A percentile compares a stretch with the other conserved stretches of the same genome.
Conservation (phyloP, 2,888 invertebrate species). For the Tipula confusa region DNA sequence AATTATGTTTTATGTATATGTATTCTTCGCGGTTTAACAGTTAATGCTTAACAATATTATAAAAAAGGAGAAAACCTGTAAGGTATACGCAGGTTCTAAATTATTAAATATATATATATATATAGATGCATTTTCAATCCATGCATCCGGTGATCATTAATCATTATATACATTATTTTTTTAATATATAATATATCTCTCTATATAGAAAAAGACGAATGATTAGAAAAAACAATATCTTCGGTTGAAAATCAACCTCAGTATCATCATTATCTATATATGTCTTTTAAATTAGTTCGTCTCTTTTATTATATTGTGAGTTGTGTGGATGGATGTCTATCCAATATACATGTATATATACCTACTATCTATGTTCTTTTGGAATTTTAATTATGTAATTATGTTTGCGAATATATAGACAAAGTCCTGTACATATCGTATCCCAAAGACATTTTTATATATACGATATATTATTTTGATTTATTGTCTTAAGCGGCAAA, state of each 20-base stretch:
- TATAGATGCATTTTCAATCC: neutral
- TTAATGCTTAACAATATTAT: neutral
- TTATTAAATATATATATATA: neutral
- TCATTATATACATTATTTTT: constrained; percentile 3
- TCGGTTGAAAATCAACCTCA: neutral
- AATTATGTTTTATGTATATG: neutral
- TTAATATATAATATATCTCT: neutral
- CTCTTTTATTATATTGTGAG: neutral
- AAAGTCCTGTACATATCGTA: neutral
- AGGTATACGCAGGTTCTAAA: neutral
- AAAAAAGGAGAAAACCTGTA: neutral
- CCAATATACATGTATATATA: neutral
- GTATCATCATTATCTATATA: neutral
- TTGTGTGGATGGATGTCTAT: neutral
- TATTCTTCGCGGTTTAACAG: neutral
- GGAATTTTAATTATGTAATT: neutral
- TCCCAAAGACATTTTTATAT: neutral
- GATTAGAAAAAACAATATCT: neutral
- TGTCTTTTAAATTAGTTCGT: neutral
- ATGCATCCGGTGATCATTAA: constrained; percentile 31
- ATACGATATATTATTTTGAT: neutral
- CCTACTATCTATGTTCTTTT: neutral
- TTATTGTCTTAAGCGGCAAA: neutral
- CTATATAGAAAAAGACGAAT: neutral
- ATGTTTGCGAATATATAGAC: neutral